These are phyloP conservation scores for Palaemon carinicauda DNA, from an alignment of 1,140 invertebrate genomes.

Conservation along the genomic window DNA sequence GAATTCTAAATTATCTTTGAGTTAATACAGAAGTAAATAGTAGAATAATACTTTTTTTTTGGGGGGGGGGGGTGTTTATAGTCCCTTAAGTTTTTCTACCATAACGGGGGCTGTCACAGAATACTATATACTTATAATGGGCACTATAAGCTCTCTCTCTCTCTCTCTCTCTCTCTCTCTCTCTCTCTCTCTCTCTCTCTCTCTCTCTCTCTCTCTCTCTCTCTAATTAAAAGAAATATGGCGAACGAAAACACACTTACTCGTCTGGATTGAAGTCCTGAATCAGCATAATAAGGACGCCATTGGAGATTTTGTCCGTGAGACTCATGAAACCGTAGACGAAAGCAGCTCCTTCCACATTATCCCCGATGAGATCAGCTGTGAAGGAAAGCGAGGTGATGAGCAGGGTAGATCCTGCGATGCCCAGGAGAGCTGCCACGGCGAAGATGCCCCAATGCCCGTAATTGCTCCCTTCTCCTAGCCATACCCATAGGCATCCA, in stretches of 20 bases:
- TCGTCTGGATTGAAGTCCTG: conserved; percentile 70
- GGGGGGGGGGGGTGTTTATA: too few relatives aligned
- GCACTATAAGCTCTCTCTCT: too few relatives aligned
- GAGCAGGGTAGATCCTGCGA: conserved; percentile 83
- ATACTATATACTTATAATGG: too few relatives aligned
- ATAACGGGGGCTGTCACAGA: too few relatives aligned
- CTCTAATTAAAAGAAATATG: too few relatives aligned
- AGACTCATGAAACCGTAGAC: conserved; percentile 98
- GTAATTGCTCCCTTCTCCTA: conserved; percentile 70
- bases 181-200: too few relatives aligned
- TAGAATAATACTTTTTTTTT: too few relatives aligned
- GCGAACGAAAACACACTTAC: conserved; percentile 54
- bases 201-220: too few relatives aligned
- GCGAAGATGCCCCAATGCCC: conserved; percentile 76
- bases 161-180: too few relatives aligned
- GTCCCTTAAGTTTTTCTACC: too few relatives aligned
- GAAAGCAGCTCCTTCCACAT: conserved; percentile 87
- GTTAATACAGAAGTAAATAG: too few relatives aligned
- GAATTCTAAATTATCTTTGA: too few relatives aligned
- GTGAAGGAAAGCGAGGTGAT: conserved; percentile 89
- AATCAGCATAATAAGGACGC: conserved; percentile 82
- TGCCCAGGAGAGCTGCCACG: conserved; percentile 80
- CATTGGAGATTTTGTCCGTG: conserved; percentile 89
- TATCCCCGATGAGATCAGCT: conserved; percentile 87
- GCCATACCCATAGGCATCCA: conserved; percentile 76